phyloP scores from a whole-genome alignment of 2,888 invertebrate genomes.

The Prenolepis imparis region DNA sequence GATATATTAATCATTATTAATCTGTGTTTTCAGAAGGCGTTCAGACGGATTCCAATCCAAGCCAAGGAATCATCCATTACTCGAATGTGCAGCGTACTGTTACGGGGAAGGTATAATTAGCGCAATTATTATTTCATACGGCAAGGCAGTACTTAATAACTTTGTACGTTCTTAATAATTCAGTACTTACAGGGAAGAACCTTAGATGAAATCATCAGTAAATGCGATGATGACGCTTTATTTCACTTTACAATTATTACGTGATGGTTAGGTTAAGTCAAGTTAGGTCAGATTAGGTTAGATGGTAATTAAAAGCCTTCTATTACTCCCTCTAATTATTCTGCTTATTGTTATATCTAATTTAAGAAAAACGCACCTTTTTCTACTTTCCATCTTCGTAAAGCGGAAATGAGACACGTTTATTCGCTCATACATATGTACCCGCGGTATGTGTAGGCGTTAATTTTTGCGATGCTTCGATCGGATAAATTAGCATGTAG shows the following conservation, averaged over 20 bases:
- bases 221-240: not conserved
- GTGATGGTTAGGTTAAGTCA: not conserved
- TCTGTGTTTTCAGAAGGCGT: slow-evolving; percentile 76
- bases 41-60: slow-evolving; percentile 76
- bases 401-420: slow-evolving; percentile 10
- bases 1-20: not conserved
- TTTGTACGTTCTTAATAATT: not conserved
- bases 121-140: not conserved
- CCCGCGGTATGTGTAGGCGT: not conserved
- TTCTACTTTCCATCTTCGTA: not conserved
- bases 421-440: slow-evolving; percentile 35
- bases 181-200: not conserved
- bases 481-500: slow-evolving; percentile 31
- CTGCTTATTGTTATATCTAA: not conserved
- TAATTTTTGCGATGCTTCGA: slow-evolving; percentile 16
- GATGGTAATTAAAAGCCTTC: not conserved
- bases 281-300: no score
- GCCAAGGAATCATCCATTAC: slow-evolving; percentile 74
- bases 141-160: not conserved
- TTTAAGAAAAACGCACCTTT: not conserved
- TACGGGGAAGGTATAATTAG: slow-evolving; percentile 73
- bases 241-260: not conserved
- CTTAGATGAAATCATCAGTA: not conserved
- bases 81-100: slow-evolving; percentile 73
- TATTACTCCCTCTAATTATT: not conserved